Conservation (phyloP, 2,113 vertebrate genomes). For the Picathartes gymnocephalus region DNA sequence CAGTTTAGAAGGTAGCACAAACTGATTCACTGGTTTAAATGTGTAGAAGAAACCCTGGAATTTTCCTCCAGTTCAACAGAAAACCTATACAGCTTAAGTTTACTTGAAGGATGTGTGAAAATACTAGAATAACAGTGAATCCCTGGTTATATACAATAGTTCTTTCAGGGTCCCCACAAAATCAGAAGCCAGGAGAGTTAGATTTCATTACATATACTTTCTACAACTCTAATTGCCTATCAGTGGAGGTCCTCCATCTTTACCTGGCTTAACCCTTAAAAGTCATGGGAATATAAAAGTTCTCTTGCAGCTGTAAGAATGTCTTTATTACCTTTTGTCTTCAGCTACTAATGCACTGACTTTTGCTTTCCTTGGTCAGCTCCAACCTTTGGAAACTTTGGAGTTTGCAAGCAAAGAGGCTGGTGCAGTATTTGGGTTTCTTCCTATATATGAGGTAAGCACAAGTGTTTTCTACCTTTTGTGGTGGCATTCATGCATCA, state of each 20-base stretch:
- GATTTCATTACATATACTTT: neutral
- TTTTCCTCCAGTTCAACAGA: neutral
- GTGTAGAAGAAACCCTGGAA: neutral
- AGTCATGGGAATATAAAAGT: neutral
- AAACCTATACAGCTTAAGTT: neutral
- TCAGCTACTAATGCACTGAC: neutral
- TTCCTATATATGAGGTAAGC: slow-evolving; percentile 70
- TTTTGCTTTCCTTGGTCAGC: slow-evolving; percentile 45
- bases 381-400: slow-evolving; percentile 30
- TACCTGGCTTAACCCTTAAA: neutral
- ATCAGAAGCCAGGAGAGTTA: neutral
- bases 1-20: neutral
- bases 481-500: neutral
- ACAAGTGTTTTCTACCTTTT: neutral
- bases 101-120: neutral
- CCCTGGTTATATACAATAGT: neutral
- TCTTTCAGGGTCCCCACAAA: neutral
- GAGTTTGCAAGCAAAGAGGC: slow-evolving; percentile 43
- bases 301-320: neutral
- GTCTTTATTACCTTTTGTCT: neutral
- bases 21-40: neutral
- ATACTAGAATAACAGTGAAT: neutral
- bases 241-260: neutral
- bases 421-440: slow-evolving; percentile 63
- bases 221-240: neutral